A percentile compares a stretch with the other conserved stretches of the same genome.
phyloP scores from a whole-genome alignment of 2,888 invertebrate species.

The Cabera pusaria region DNA sequence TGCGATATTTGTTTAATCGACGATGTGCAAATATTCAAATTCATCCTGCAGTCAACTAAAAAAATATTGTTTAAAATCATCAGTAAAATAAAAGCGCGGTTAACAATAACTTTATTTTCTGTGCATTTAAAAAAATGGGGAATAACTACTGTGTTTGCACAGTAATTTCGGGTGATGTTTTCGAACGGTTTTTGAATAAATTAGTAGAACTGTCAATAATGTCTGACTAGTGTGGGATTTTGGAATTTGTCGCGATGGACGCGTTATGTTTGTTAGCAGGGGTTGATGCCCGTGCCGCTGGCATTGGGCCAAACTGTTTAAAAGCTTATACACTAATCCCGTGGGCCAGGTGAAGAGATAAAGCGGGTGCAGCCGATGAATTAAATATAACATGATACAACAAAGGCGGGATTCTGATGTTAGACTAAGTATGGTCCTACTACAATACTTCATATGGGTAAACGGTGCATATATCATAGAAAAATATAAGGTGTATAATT shows the following conservation, averaged over 20 bases:
- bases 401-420: no score
- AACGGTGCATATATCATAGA: no score
- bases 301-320: conserved; percentile 62
- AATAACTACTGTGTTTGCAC: conserved; percentile 22
- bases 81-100: conserved; percentile 3
- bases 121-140: conserved; percentile 7
- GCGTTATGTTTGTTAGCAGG: conserved; percentile 42
- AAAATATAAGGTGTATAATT: no score
- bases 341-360: conserved; percentile 20
- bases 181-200: conserved; percentile 24
- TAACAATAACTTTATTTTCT: conserved; percentile 4
- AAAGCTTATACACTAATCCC: conserved; percentile 46
- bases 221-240: conserved; percentile 22
- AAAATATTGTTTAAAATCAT: conserved; percentile 10
- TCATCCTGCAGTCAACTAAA: conserved; percentile 1
- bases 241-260: conserved; percentile 33
- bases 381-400: not conserved
- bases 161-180: conserved; percentile 23
- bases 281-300: conserved; percentile 66
- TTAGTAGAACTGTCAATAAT: conserved; percentile 28
- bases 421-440: no score
- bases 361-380: conserved; percentile 16
- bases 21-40: conserved; percentile 4
- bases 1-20: conserved; percentile 10
- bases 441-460: no score